phyloP scores from a whole-genome alignment of 1,140 invertebrate genomes.

The Lucilia sericata region DNA sequence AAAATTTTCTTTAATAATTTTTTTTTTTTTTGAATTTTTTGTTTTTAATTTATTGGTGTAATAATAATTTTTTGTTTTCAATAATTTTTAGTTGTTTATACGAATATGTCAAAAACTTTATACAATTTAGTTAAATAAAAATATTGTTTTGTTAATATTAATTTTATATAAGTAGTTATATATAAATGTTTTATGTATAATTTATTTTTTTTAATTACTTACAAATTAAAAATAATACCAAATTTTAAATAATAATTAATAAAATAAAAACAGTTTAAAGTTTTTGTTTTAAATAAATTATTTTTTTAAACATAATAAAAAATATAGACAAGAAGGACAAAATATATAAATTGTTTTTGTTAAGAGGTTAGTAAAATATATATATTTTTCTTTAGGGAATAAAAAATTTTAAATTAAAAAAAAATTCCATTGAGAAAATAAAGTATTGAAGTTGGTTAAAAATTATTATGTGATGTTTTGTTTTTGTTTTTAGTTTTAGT shows the following conservation, averaged over 20 bases:
- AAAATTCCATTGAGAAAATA: background rate
- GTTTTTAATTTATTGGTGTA: constrained; percentile 4
- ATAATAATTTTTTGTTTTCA: constrained; percentile 1
- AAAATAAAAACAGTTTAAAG: background rate
- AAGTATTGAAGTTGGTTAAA: background rate
- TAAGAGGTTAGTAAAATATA: background rate
- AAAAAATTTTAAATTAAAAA: constrained; percentile 51
- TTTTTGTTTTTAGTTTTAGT: background rate
- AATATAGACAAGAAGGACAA: background rate
- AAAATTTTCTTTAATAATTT: constrained; percentile 10
- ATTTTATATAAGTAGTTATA: background rate
- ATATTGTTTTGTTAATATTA: background rate
- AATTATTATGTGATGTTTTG: background rate
- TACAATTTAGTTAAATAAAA: constrained; percentile 27
- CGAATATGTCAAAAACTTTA: constrained; percentile 14
- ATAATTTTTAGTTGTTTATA: background rate
- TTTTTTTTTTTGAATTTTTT: background rate
- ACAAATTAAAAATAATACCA: constrained; percentile 6
- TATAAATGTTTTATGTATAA: background rate
- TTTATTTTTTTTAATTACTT: background rate
- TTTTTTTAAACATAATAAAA: background rate
- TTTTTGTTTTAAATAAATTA: background rate
- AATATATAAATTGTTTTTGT: background rate
- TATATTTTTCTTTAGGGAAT: constrained; percentile 66
- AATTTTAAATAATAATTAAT: background rate